Evolutionary conservation across 2,888 invertebrate genomes (phyloP).

Genomic region (Drosophila algonquin): DNA sequence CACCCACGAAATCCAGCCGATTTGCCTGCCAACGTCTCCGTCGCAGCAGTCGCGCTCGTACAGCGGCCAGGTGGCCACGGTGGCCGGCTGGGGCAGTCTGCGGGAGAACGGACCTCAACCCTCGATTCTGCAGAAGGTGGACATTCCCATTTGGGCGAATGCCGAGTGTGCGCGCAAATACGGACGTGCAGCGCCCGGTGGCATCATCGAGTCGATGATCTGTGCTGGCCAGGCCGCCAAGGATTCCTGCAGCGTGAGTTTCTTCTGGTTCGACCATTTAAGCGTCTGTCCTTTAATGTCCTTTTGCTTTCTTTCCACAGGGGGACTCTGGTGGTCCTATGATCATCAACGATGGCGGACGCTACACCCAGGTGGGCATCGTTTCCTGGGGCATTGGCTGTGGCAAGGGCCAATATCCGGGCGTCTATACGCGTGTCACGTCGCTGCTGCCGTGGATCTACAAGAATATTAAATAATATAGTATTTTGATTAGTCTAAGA

Average conservation of each 20-base stretch:
- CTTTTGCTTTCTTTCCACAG: conserved; percentile 83
- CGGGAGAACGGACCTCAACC: conserved; percentile 91
- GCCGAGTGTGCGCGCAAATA: conserved; percentile 91
- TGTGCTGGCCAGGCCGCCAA: conserved; percentile 93
- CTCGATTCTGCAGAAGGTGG: conserved; percentile 91
- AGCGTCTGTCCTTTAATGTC: background rate
- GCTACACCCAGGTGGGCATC: conserved; percentile 93
- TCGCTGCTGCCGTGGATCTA: conserved; percentile 93
- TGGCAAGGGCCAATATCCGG: conserved; percentile 95
- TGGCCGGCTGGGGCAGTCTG: conserved; percentile 94
- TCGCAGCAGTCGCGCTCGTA: conserved; percentile 85
- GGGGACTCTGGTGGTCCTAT: conserved; percentile 95
- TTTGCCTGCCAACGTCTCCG: conserved; percentile 88
- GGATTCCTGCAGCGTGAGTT: conserved; percentile 94
- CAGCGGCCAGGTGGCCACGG: conserved; percentile 89
- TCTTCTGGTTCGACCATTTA: background rate
- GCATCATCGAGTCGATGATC: conserved; percentile 93
- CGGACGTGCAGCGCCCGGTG: conserved; percentile 93
- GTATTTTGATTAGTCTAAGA: conserved; percentile 63
- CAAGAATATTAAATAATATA: conserved; percentile 88
- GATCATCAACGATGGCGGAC: conserved; percentile 90
- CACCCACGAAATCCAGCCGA: conserved; percentile 89
- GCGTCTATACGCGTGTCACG: conserved; percentile 94
- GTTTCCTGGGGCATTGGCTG: conserved; percentile 97
- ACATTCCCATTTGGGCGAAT: conserved; percentile 93